Conservation (phyloP, 2,888 invertebrate genomes). For the Ochropleura leucogaster region DNA sequence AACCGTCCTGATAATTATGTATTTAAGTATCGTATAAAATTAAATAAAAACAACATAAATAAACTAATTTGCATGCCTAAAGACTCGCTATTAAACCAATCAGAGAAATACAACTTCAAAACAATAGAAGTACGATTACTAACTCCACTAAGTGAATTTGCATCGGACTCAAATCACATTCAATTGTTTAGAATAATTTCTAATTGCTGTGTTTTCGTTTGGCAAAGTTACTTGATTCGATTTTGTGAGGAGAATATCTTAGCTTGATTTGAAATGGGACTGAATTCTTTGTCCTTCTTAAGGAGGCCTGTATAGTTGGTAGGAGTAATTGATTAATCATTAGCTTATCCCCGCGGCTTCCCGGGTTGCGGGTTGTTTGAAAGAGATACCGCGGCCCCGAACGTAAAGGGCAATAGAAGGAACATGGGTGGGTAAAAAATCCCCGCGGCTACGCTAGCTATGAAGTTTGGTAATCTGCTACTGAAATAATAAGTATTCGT, state of each 20-base stretch:
- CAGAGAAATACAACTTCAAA: constrained; percentile 16
- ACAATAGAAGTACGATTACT: constrained; percentile 44
- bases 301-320: too few species aligned
- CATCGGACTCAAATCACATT: constrained; percentile 37
- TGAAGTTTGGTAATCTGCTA: too few species aligned
- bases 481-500: too few species aligned
- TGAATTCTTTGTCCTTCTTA: background rate
- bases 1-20: too few species aligned
- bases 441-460: too few species aligned
- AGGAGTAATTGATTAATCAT: too few species aligned
- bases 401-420: too few species aligned
- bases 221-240: constrained; percentile 31
- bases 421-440: too few species aligned
- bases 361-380: too few species aligned
- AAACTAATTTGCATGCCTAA: constrained; percentile 19
- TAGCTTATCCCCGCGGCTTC: too few species aligned
- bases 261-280: constrained; percentile 17
- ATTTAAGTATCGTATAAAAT: background rate
- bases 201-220: constrained; percentile 45
- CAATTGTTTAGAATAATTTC: constrained; percentile 49
- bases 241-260: constrained; percentile 24
- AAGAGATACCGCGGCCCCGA: too few species aligned
- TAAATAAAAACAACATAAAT: constrained; percentile 7
- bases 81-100: constrained; percentile 21
- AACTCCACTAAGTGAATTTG: constrained; percentile 40